Evolutionary conservation across 2,888 invertebrate genomes (phyloP), one percentile per base, ranked within the genome.

Genomic region (Rutpela maculata): DNA sequence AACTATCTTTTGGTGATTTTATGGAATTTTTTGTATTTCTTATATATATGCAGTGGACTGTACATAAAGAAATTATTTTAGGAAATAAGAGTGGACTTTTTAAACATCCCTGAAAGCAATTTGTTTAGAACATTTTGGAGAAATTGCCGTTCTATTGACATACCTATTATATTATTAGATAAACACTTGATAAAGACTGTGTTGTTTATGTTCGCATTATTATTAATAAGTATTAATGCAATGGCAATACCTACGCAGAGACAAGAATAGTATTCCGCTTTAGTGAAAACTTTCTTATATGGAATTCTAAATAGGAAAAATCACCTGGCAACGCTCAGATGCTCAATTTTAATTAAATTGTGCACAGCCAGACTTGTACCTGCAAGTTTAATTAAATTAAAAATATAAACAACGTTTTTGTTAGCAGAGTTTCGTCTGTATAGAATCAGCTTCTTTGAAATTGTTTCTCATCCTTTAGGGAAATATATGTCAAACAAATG

Each of bases 361-460:
- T 35, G 18, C 70, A 60, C 60, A 19, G 70, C 60, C 50, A 70
- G 60, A 43, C 70, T 59, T 70, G 7, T 57, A 60, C 38, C 70
- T 70, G 70, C 9, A 60, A 50, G 60, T 59, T 70, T 70, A 70
- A 70, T 70, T 70, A 70, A 70, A 70, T 18, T 31, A 22, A 60
- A 70, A 70, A 38, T 70, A 70, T 70, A 70, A 70, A 70, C 60
- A 50, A 62, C n/a, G 70, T 18, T 60, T 43, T 50, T 19, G 65
- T 65, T 65, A 6, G 1, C 50, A 50, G 50, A 12, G n/a, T 6
- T 50, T 50, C 6, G 50, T 50, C n/a, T 50, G 50, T 12, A 50
- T 50, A n/a, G 15, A 50, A 50, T n/a, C 6, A 50, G 50, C n/a
- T n/a, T 50, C 6, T 6, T 50, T 50, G n/a, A 50, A 50, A 15